These are phyloP conservation scores for Neodiprion virginianus DNA, from an alignment of 1,140 invertebrate genomes.

Conservation along the genomic window DNA sequence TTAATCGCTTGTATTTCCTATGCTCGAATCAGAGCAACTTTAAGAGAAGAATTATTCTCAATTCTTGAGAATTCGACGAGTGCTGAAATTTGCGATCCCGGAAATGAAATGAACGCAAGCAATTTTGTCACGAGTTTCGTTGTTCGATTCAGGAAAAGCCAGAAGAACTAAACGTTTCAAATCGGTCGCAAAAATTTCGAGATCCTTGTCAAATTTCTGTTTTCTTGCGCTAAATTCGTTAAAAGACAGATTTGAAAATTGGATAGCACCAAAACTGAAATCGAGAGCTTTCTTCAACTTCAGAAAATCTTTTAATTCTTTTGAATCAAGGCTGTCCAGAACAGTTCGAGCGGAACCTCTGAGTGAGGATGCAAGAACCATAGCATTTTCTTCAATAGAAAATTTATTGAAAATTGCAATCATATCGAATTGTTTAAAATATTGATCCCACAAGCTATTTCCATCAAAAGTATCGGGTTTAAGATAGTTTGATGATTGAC, in stretches of 20 bases:
- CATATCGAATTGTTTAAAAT: not conserved
- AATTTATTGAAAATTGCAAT: slow-evolving; percentile 13
- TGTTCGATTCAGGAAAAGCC: slow-evolving; percentile 17
- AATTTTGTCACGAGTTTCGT: slow-evolving; percentile 12
- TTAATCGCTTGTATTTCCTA: not conserved
- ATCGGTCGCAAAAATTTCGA: slow-evolving; percentile 12
- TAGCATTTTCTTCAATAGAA: slow-evolving; percentile 14
- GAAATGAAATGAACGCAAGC: slow-evolving; percentile 16
- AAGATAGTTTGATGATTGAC: slow-evolving; percentile 12
- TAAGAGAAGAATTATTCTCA: slow-evolving; percentile 11
- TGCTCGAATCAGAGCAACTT: slow-evolving; percentile 15
- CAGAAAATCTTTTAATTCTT: slow-evolving; percentile 8
- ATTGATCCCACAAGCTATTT: slow-evolving; percentile 11
- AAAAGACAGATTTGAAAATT: slow-evolving; percentile 5
- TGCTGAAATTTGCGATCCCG: slow-evolving; percentile 3
- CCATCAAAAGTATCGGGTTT: slow-evolving; percentile 12
- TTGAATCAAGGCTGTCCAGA: slow-evolving; percentile 5
- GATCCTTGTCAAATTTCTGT: slow-evolving; percentile 15
- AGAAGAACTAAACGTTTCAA: slow-evolving; percentile 12
- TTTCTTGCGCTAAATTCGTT: slow-evolving; percentile 16
- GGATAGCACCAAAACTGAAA: slow-evolving; percentile 13
- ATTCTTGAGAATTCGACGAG: slow-evolving; percentile 13
- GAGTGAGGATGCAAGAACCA: slow-evolving; percentile 16
- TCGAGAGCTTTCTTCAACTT: slow-evolving; percentile 16
- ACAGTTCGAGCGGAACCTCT: slow-evolving; percentile 17